Base-by-base conservation (phyloP, 2,113 vertebrate genomes). In the Dissostichus mawsoni region DNA sequence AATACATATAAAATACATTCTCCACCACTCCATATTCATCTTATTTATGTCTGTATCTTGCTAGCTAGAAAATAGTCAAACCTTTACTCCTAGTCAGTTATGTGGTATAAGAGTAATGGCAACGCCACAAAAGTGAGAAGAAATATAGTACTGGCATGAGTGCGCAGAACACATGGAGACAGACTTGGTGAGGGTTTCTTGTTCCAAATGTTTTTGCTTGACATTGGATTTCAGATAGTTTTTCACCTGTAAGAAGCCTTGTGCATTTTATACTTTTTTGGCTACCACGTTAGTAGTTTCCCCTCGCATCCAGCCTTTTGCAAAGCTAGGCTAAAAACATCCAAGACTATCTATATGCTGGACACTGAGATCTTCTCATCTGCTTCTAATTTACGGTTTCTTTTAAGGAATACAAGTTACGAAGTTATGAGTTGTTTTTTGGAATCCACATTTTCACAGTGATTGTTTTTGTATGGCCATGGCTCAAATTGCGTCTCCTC, bases 401-500 rank as follows among this genome's bases (percentile, higher is more conserved):
- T 79, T 76, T 3, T 48, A 84, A 64, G 45, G 16, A 57, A 51
- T n/a, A 29, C 23, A 78, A 76, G 58, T 82, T 83, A 33, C 18
- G 9, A 52, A 29, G 45, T 55, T 20, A 3, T 33, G 4, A 72
- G 74, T 62, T 48, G 51, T 52, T 14, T 44, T 68, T 76, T 61
- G 48, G 85, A 81, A 82, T 67, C 18, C 11, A 18, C 56, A 50
- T 68, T 86, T 88, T 82, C 66, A 74, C 50, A 57, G 29, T 65
- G 2, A 44, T 4, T 44, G 41, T 62, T 64, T 51, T n/a, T 20
- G 7, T 55, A 47, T 16, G 71, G 47, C 77, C 23, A 8, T 58
- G 20, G 52, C 29, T 90, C 25, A 33, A 66, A 86, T 78, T 48
- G 63, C 55, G 44, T 82, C 84, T 84, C 86, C 78, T 84, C 74